Evolutionary conservation across 2,888 invertebrate genomes (phyloP).

Genomic region (Petrolisthes cinctipes): DNA sequence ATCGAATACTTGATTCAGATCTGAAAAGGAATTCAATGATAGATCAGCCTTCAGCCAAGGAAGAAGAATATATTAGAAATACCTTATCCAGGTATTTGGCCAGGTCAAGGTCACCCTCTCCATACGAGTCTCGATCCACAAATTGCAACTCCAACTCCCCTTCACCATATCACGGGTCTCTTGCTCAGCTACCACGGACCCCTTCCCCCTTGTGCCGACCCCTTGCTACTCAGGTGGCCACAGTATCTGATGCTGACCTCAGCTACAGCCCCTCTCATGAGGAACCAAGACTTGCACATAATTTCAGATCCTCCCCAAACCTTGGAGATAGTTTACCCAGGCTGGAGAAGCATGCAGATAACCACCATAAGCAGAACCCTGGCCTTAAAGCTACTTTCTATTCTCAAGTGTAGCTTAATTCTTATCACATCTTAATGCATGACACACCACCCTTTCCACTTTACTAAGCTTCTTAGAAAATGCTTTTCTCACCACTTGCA

Average conservation of each 20-base stretch:
- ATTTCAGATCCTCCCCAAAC: constrained; percentile 27
- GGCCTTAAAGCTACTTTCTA: constrained; percentile 33
- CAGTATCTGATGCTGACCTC: constrained; percentile 28
- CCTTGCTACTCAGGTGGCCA: constrained; percentile 9
- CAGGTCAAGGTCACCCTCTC: constrained; percentile 48
- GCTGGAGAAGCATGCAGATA: not conserved
- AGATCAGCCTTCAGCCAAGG: constrained; percentile 35
- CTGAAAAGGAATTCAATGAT: constrained; percentile 41
- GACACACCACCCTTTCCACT: too few species aligned
- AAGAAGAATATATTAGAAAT: constrained; percentile 42
- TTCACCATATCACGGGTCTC: constrained; percentile 11
- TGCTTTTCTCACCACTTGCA: too few species aligned
- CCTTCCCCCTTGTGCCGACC: constrained; percentile 20
- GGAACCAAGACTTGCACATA: not conserved
- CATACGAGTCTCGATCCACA: constrained; percentile 21
- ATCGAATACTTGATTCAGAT: constrained; percentile 7
- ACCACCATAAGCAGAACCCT: constrained; percentile 18
- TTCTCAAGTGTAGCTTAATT: constrained; percentile 34
- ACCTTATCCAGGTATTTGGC: constrained; percentile 33
- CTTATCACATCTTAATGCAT: too few species aligned
- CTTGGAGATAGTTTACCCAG: not conserved
- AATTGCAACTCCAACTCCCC: constrained; percentile 23
- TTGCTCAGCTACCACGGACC: constrained; percentile 15
- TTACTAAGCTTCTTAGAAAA: too few species aligned
- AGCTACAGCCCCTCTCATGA: constrained; percentile 7